Base-by-base conservation (phyloP, 1,140 invertebrate genomes). In the Colletes gigas region DNA sequence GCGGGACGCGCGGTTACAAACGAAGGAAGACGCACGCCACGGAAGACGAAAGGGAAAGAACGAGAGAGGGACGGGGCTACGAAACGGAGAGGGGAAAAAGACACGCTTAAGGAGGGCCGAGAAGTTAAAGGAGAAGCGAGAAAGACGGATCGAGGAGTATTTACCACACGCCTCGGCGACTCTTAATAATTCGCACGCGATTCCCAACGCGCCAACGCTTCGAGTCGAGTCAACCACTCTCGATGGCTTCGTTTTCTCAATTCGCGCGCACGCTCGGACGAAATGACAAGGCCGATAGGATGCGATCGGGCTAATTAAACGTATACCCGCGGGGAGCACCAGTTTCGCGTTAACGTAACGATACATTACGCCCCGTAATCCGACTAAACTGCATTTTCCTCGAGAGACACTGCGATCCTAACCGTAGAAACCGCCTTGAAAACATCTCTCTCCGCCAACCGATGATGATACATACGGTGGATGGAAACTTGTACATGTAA, bases 171-270 rank as follows among this genome's bases (percentile, higher is more conserved):
- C 67, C 74, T 83, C 65, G 76, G 39, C 71, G 78, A 83, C 66
- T 86, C 78, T 88, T 91, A 89, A 90, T 90, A 89, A 91, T 91
- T 90, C 89, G 90, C 85, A 79, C 82, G 84, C 84, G 83, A 88
- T 85, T 90, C 75, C 75, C 72, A 67, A 82, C 73, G 78, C 66
- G 71, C 73, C 71, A 41, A 41, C 60, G 82, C 78, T 62, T 55
- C 19, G 44, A 81, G 60, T 66, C 39, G 15, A 78, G 44, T 41
- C 67, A 9, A 78, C 68, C 57, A 30, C 59, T 47, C 65, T 63
- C 80, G 77, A 63, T 72, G 65, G 72, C 72, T 83, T 62, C 81
- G 54, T 66, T 82, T 75, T 72, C 84, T 83, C 70, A 79, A 80
- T 80, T 79, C 72, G 85, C 72, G 50, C 44, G 47, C 66, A 41